Percentiles rank a stretch among this genome's conserved stretches.
These are phyloP conservation scores for Nomada ruficornis DNA, from an alignment of 2,888 invertebrate species.

Conservation along the genomic window DNA sequence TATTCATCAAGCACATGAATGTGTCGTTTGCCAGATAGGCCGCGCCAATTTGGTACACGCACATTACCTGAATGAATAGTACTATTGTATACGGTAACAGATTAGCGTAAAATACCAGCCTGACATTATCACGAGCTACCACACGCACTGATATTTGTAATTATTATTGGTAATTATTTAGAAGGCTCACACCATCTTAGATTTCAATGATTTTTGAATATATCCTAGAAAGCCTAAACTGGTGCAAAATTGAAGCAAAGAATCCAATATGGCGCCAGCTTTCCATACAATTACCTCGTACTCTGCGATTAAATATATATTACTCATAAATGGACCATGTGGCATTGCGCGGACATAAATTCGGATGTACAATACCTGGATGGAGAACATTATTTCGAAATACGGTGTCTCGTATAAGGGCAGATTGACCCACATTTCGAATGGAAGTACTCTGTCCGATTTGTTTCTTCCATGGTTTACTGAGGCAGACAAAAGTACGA, in stretches of 20 bases:
- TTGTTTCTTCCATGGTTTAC: neutral
- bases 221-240: no score
- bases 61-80: constrained; percentile 44
- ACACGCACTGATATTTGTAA: neutral
- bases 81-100: neutral
- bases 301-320: neutral
- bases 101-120: no score
- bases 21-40: constrained; percentile 66
- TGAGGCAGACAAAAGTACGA: neutral
- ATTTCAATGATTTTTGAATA: no score
- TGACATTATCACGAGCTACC: neutral
- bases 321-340: neutral
- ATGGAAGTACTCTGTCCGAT: neutral
- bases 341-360: neutral
- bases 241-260: no score
- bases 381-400: constrained; percentile 4
- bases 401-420: constrained; percentile 5
- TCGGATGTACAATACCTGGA: neutral
- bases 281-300: no score
- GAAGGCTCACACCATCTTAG: no score
- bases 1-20: constrained; percentile 63
- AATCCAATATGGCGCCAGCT: no score
- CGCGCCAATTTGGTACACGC: constrained; percentile 51
- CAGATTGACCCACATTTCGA: neutral
- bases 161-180: neutral